Base-by-base conservation (phyloP, 2,888 invertebrate genomes). In the Rhagonycha lutea region DNA sequence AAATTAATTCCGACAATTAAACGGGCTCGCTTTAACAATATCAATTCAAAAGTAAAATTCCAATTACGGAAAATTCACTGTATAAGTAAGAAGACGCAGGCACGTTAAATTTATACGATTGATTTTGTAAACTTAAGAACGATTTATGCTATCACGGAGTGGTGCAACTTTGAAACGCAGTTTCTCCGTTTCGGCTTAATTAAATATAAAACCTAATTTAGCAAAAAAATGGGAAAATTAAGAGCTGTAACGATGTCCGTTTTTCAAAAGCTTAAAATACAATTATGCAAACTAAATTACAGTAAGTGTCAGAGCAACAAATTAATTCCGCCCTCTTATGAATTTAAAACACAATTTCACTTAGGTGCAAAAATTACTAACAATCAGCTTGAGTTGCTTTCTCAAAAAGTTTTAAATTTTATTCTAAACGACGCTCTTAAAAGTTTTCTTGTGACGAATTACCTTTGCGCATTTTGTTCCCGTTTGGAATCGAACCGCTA, bases 251-350 rank as follows among this genome's bases (percentile, higher is more conserved):
- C 23, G 26, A 65, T 24, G 63, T 26, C 26, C 63, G 63, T 65
- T 65, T 65, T 18, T 65, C n/a, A 26, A 65, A 65, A 65, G 63
- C 63, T 65, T 65, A 65, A 65, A 65, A 65, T 24, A 65, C 26
- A 65, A 65, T 65, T 65, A 65, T 24, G 63, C 63, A 65, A 26
- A 65, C 23, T 65, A 26, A 65, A 65, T 65, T 65, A 24, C 63
- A 65, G 23, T 65, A 65, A 65, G 63, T 65, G 63, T 65, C 63
- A 65, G 47, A 47, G 63, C 63, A 65, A 65, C 63, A 65, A 65
- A 65, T 65, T 65, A n/a, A 65, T 65, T 65, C 63, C 63, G 63
- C 63, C 32, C 63, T 65, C 63, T 65, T 65, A 65, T 65, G 63
- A 65, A 65, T 65, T 24, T 65, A 65, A 65, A 65, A 65, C 47